These are phyloP conservation scores for Pterocles orientalis DNA, from an alignment of 2,113 vertebrate genomes.

Conservation along the genomic window DNA sequence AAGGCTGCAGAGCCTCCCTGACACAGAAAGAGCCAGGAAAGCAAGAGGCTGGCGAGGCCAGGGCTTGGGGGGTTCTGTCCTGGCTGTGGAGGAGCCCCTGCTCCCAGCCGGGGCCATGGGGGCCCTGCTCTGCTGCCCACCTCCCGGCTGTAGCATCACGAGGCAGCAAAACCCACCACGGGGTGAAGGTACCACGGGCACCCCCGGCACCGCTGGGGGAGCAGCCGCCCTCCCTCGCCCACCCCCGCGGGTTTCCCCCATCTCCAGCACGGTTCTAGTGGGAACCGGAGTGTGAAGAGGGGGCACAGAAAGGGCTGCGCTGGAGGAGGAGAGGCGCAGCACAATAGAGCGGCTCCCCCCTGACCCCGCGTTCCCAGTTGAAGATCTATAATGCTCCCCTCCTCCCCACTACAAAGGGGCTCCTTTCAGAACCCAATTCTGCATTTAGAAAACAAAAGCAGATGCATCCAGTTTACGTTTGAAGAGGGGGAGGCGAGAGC, in stretches of 20 bases:
- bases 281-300: slow-evolving; percentile 6
- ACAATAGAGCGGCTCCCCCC: slow-evolving; percentile 44
- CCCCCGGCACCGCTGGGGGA: background rate
- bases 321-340: slow-evolving; percentile 24
- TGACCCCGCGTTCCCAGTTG: slow-evolving; percentile 41
- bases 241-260: background rate
- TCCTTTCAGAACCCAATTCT: slow-evolving; percentile 56
- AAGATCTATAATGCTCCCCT: slow-evolving; percentile 43
- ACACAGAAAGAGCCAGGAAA: too few relatives aligned
- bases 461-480: slow-evolving; percentile 47
- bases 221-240: background rate
- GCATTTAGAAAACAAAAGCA: slow-evolving; percentile 70
- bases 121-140: too few relatives aligned
- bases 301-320: slow-evolving; percentile 52
- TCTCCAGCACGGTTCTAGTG: background rate
- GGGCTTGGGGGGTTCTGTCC: too few relatives aligned
- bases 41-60: too few relatives aligned
- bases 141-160: too few relatives aligned
- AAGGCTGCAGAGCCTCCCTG: too few relatives aligned
- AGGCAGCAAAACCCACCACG: too few relatives aligned
- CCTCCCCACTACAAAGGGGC: slow-evolving; percentile 51
- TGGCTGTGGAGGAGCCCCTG: too few relatives aligned
- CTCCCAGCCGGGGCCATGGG: too few relatives aligned
- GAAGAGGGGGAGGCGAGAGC: slow-evolving; percentile 44
- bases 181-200: background rate